Base-by-base conservation (phyloP, 2,888 invertebrate genomes). In the Drosophila siamana region DNA sequence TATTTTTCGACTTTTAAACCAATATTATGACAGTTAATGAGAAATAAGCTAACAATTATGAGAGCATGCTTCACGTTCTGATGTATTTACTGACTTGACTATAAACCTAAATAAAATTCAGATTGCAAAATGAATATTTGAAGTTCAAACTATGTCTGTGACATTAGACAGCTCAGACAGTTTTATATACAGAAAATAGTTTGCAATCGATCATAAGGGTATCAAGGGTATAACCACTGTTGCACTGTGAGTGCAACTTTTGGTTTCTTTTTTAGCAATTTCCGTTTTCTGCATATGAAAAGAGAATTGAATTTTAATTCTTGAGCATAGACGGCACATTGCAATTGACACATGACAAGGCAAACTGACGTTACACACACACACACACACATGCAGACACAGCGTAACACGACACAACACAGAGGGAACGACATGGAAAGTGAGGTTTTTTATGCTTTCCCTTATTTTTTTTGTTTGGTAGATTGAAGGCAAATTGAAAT, bases 321-420 rank as follows among this genome's bases (percentile, higher is more conserved):
- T 59, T 69, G 26, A 38, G 48, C 63, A 65, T 43, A 54, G 44
- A 52, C 33, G 56, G 51, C 63, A 56, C 73, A 65, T 82, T 78
- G 85, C 87, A 86, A 76, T 85, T 87, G 85, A 87, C 85, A 86
- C 78, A 75, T 82, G 87, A 82, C 80, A 80, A 74, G 78, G 67
- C 66, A 43, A 43, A n/a, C 28, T 28, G 38, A 30, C 22, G 30
- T 22, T 33, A 30, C 43, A 54, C 16, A 51, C 11, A 51, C 11
- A 33, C 30, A 40, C 48, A 55, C 48, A 55, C n/a, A n/a, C n/a
- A n/a, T n/a, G 26, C 28, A 15, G 15, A n/a, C n/a, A n/a, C n/a
- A n/a, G n/a, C n/a, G n/a, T n/a, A 30, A 19, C 19, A 54, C 54
- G 56, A 28, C 28, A 38, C 15, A 15, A 36, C 41, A 57, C 26